Conservation (phyloP, 2,797 vertebrate genomes). For the Tenualosa thibaudeaui region DNA sequence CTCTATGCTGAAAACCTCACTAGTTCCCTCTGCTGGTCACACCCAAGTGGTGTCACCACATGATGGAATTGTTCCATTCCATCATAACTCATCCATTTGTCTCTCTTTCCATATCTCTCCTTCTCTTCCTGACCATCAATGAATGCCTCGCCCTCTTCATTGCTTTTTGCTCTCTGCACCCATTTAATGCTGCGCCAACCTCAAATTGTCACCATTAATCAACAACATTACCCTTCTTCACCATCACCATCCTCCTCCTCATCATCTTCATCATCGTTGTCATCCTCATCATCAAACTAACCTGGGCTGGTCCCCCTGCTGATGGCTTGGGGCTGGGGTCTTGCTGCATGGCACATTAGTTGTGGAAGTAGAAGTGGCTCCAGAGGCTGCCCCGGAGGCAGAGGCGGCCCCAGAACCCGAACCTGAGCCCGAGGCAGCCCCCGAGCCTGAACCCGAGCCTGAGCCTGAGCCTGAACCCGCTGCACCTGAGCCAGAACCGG, state of each 20-base stretch:
- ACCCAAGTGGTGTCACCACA: neutral
- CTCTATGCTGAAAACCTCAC: constrained; percentile 46
- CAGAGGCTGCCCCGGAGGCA: constrained; percentile 68
- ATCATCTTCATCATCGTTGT: constrained; percentile 47
- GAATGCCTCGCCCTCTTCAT: constrained; percentile 28
- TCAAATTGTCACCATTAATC: constrained; percentile 1
- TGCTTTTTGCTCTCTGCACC: constrained; percentile 27
- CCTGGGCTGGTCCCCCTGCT: constrained; percentile 60
- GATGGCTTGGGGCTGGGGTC: constrained; percentile 45
- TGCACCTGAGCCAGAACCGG: constrained; percentile 53
- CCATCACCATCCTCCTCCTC: neutral
- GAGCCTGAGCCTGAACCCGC: constrained; percentile 64
- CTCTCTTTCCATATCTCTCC: constrained; percentile 6
- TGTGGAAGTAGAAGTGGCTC: constrained; percentile 79
- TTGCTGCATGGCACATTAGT: constrained; percentile 78
- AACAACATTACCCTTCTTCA: neutral
- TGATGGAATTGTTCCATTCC: neutral
- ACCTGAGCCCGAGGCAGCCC: constrained; percentile 54
- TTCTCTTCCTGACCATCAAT: constrained; percentile 38
- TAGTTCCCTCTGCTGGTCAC: constrained; percentile 47
- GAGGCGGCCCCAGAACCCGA: constrained; percentile 61
- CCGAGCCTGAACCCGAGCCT: constrained; percentile 56
- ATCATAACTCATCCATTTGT: constrained; percentile 4
- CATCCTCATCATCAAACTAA: constrained; percentile 60
- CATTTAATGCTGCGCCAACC: constrained; percentile 2